These are phyloP conservation scores for Laspeyria flexula DNA, from an alignment of 2,888 invertebrate species.

Conservation along the genomic window DNA sequence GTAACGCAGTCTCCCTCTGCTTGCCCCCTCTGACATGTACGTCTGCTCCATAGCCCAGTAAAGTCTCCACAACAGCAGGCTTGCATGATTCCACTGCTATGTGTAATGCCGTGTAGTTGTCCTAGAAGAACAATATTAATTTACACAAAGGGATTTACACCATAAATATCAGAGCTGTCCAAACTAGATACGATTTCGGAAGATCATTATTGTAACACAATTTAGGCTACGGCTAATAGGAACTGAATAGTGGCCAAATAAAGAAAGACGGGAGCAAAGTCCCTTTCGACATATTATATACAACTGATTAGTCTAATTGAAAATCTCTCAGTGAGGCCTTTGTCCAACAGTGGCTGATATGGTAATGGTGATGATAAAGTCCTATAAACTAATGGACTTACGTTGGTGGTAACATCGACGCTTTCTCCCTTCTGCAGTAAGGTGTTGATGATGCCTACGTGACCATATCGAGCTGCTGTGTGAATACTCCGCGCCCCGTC, in stretches of 20 bases:
- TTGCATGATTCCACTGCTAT: conserved; percentile 98
- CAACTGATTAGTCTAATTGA: too few species aligned
- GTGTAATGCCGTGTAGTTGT: conserved; percentile 98
- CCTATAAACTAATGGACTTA: conserved; percentile 69
- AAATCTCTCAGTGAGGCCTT: too few species aligned
- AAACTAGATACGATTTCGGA: too few species aligned
- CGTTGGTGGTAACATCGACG: conserved; percentile 97
- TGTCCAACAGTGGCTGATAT: too few species aligned
- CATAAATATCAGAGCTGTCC: too few species aligned
- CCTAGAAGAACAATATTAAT: conserved; percentile 82
- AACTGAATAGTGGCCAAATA: too few species aligned
- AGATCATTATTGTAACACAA: too few species aligned
- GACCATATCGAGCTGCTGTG: conserved; percentile 98
- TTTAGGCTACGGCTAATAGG: too few species aligned
- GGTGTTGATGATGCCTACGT: conserved; percentile 98
- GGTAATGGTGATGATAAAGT: too few species aligned
- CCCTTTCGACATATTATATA: too few species aligned
- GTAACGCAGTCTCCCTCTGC: conserved; percentile 97
- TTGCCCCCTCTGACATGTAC: conserved; percentile 97
- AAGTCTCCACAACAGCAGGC: conserved; percentile 97
- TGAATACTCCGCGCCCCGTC: conserved; percentile 98
- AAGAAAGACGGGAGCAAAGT: too few species aligned
- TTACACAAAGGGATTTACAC: neutral
- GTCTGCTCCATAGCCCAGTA: conserved; percentile 98
- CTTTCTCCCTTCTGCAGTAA: conserved; percentile 98